Conservation (phyloP, 2,888 invertebrate species). For the Hydraecia micacea region DNA sequence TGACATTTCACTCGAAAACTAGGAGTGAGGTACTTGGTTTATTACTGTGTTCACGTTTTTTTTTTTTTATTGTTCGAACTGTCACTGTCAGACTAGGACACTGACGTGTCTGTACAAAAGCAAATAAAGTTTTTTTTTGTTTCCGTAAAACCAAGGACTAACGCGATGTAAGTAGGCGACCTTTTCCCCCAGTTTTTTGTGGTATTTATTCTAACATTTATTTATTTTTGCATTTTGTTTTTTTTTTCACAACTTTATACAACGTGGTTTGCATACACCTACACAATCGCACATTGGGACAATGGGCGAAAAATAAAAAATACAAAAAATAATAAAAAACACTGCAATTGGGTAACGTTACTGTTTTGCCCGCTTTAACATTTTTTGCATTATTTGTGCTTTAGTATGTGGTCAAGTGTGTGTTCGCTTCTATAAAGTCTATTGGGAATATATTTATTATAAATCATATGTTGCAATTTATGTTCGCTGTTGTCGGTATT, state of each 20-base stretch:
- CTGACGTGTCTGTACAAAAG: slow-evolving; percentile 76
- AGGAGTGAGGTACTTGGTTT: slow-evolving; percentile 85
- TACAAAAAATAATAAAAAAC: slow-evolving; percentile 60
- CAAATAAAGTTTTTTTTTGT: slow-evolving; percentile 72
- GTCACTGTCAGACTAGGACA: slow-evolving; percentile 82
- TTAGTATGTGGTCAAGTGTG: slow-evolving; percentile 99
- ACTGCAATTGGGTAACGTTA: slow-evolving; percentile 80
- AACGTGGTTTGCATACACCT: slow-evolving; percentile 74
- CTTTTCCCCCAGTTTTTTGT: slow-evolving; percentile 54
- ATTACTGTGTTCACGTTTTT: slow-evolving; percentile 72
- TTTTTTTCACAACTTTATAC: slow-evolving; percentile 77
- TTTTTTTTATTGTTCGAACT: slow-evolving; percentile 70
- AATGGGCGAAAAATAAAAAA: slow-evolving; percentile 71
- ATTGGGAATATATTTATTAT: slow-evolving; percentile 99
- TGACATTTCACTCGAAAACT: slow-evolving; percentile 87
- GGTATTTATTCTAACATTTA: slow-evolving; percentile 69
- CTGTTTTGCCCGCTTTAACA: slow-evolving; percentile 69
- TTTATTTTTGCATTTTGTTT: slow-evolving; percentile 67
- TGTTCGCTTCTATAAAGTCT: slow-evolving; percentile 98
- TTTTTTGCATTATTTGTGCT: slow-evolving; percentile 65
- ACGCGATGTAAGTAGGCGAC: slow-evolving; percentile 81
- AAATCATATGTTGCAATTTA: slow-evolving; percentile 99
- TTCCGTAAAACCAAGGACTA: slow-evolving; percentile 79
- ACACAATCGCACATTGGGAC: slow-evolving; percentile 80
- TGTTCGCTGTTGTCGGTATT: slow-evolving; percentile 99